Evolutionary conservation across 2,888 invertebrate genomes (phyloP).

Genomic region (Harpalus rufipes): DNA sequence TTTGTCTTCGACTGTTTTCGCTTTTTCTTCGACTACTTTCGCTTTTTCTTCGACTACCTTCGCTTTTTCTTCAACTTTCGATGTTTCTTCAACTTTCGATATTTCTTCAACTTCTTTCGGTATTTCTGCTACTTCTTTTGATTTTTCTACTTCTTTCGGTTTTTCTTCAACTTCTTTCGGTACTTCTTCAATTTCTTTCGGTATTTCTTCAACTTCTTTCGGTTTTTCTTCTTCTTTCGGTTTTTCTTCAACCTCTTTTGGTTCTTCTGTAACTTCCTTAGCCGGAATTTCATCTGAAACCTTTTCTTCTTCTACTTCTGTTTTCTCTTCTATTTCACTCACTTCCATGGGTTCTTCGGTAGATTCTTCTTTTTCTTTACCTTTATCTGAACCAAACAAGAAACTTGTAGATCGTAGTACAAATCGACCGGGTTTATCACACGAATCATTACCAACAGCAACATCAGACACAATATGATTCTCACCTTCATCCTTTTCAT

Average conservation of each 20-base stretch:
- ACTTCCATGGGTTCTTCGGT: constrained; percentile 55
- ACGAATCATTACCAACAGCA: constrained; percentile 49
- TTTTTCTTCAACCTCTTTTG: constrained; percentile 34
- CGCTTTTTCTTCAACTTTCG: not conserved
- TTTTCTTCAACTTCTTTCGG: not conserved
- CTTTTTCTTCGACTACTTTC: not conserved
- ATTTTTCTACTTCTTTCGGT: not conserved
- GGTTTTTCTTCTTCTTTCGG: constrained; percentile 61
- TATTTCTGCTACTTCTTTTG: constrained; percentile 35
- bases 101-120: constrained; percentile 35
- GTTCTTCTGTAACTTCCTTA: constrained; percentile 27
- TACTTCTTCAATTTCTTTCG: not conserved
- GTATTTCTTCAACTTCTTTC: constrained; percentile 43
- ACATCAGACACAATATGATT: constrained; percentile 35
- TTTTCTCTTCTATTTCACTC: not conserved
- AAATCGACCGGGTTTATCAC: constrained; percentile 40
- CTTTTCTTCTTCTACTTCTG: constrained; percentile 14
- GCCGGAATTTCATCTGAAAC: not conserved
- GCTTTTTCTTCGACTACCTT: not conserved
- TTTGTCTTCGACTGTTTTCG: not conserved
- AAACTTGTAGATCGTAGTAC: constrained; percentile 52
- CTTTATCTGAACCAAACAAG: constrained; percentile 62
- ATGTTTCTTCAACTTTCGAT: constrained; percentile 21
- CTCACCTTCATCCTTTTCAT: constrained; percentile 59
- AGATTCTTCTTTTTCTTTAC: constrained; percentile 35